phyloP scores from a whole-genome alignment of 2,113 vertebrate species.

The Sialia sialis region DNA sequence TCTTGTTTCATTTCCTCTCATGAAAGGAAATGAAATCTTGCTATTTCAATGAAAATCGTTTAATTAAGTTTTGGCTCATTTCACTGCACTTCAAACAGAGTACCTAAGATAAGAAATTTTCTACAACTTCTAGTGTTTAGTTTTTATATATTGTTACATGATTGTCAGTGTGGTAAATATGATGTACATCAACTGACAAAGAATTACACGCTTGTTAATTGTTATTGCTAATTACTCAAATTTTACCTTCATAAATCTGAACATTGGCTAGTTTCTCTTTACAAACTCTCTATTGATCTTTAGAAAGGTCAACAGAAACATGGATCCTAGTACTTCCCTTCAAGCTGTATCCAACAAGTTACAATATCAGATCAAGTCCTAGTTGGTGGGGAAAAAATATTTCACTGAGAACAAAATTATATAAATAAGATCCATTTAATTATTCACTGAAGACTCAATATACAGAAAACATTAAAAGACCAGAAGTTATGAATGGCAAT shows the following conservation, averaged over 20 bases:
- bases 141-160: not conserved
- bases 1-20: not conserved
- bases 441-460: not conserved
- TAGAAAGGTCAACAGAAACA: not conserved
- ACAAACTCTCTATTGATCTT: not conserved
- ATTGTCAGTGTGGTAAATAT: not conserved
- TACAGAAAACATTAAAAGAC: not conserved
- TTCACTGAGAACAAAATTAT: not conserved
- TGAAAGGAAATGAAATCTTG: not conserved
- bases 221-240: not conserved
- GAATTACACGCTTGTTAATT: not conserved
- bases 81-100: not conserved
- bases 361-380: not conserved
- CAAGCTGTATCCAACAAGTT: not conserved
- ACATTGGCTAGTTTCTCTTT: not conserved
- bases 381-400: not conserved
- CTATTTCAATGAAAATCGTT: not conserved
- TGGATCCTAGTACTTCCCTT: not conserved
- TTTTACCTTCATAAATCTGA: not conserved
- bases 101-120: not conserved
- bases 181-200: not conserved
- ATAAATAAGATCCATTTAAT: conserved; percentile 34
- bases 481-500: not conserved
- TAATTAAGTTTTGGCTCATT: not conserved
- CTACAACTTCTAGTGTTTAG: not conserved